A percentile compares a stretch with the other conserved stretches of the same genome.
These are phyloP conservation scores for Aleiodes alternator DNA, from an alignment of 2,888 invertebrate species.

Conservation along the genomic window DNA sequence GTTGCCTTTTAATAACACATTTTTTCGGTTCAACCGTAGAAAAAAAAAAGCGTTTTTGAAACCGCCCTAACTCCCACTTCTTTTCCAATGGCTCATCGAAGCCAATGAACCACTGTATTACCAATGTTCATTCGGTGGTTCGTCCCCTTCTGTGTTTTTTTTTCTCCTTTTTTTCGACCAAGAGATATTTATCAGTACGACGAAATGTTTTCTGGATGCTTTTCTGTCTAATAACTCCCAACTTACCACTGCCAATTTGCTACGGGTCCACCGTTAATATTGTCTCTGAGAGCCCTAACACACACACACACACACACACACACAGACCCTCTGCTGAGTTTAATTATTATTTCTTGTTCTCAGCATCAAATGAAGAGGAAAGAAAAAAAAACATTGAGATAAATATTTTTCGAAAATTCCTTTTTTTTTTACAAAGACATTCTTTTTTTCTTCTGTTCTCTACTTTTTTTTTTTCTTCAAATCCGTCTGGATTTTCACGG, in stretches of 20 bases:
- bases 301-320: too few species aligned
- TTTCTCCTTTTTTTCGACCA: background rate
- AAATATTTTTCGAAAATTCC: too few species aligned
- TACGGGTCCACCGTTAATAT: slow-evolving; percentile 24
- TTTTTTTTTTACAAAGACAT: too few species aligned
- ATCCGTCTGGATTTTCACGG: slow-evolving; percentile 32
- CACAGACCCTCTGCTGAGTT: background rate
- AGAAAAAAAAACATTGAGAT: too few species aligned
- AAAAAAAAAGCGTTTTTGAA: background rate
- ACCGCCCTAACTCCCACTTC: background rate
- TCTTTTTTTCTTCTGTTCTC: too few species aligned
- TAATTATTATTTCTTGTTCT: slow-evolving; percentile 7
- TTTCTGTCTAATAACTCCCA: background rate
- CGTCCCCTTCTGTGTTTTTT: background rate
- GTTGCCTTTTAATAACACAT: slow-evolving; percentile 58
- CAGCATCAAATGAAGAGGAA: background rate
- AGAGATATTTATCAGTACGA: slow-evolving; percentile 35
- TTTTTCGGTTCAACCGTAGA: slow-evolving; percentile 45
- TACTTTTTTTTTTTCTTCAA: too few species aligned
- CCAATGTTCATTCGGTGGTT: background rate
- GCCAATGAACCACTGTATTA: slow-evolving; percentile 22
- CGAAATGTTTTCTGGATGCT: background rate
- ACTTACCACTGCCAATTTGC: slow-evolving; percentile 31
- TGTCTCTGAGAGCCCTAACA: slow-evolving; percentile 16
- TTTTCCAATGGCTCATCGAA: background rate